phyloP scores from a whole-genome alignment of 2,113 vertebrate genomes.

The Dasypus novemcinctus region DNA sequence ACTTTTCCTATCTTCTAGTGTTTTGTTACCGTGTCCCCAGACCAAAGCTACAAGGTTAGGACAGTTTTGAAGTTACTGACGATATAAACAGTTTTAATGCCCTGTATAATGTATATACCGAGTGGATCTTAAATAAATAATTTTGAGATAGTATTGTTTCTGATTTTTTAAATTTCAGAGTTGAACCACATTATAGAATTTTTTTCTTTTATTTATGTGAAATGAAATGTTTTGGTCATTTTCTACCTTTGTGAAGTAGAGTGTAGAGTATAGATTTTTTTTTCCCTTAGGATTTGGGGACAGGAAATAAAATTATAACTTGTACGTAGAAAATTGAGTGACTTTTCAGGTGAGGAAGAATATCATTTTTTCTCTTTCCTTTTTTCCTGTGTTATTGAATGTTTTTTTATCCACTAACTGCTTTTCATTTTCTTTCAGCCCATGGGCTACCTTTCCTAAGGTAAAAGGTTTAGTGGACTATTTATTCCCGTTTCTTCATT shows the following conservation, averaged over 20 bases:
- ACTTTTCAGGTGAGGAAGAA: not conserved
- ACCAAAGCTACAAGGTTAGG: not conserved
- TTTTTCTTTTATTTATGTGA: not conserved
- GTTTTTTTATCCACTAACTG: not conserved
- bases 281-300: not conserved
- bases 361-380: not conserved
- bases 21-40: not conserved
- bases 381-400: not conserved
- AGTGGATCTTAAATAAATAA: not conserved
- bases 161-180: not conserved
- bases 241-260: slow-evolving; percentile 27
- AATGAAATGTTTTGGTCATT: slow-evolving; percentile 8
- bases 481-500: slow-evolving; percentile 17
- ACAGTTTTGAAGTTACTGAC: not conserved
- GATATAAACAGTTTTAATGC: not conserved
- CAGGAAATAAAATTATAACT: slow-evolving; percentile 30
- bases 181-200: not conserved
- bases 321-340: slow-evolving; percentile 43
- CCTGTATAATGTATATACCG: not conserved
- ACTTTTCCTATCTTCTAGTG: not conserved
- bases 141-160: not conserved
- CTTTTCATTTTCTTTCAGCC: not conserved
- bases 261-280: not conserved
- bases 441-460: not conserved
- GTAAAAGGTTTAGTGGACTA: not conserved